A percentile compares a stretch with the other conserved stretches of the same genome.
These are phyloP conservation scores for Drosophila erecta DNA, from an alignment of 1,140 invertebrate species.

Conservation along the genomic window DNA sequence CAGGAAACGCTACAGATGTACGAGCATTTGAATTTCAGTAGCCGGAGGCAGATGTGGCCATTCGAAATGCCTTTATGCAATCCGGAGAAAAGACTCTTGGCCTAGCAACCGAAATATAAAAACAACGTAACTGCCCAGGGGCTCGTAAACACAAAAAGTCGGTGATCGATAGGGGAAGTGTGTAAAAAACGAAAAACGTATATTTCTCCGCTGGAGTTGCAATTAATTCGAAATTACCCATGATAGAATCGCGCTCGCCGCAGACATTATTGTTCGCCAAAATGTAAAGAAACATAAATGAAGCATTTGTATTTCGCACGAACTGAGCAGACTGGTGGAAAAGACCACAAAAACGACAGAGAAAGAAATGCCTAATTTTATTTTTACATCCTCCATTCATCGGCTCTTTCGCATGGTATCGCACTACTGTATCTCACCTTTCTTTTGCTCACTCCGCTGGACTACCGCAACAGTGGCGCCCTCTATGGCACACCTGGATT, in stretches of 20 bases:
- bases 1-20: conserved; percentile 15
- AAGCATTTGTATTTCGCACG: conserved; percentile 48
- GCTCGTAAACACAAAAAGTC: conserved; percentile 10
- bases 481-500: conserved; percentile 20
- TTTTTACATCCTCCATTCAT: conserved; percentile 49
- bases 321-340: conserved; percentile 1
- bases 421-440: conserved; percentile 36
- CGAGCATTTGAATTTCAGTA: conserved; percentile 19
- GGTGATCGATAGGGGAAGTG: conserved; percentile 14
- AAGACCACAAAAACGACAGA: conserved; percentile 5
- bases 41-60: conserved; percentile 4
- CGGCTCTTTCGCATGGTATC: conserved; percentile 1
- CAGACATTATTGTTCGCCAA: conserved; percentile 36
- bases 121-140: conserved; percentile 1
- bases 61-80: conserved; percentile 43
- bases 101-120: conserved; percentile 5
- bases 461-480: conserved; percentile 66
- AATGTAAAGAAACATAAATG: conserved; percentile 41
- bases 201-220: conserved; percentile 27
- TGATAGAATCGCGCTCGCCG: conserved; percentile 28
- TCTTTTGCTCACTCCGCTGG: conserved; percentile 49
- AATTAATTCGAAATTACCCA: conserved; percentile 50
- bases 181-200: not conserved
- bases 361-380: conserved; percentile 54
- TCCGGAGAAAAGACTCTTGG: not conserved